A percentile compares a stretch with the other conserved stretches of the same genome.
Conservation (phyloP, 2,113 vertebrate species). For the Myanophis thanlyinensis region DNA sequence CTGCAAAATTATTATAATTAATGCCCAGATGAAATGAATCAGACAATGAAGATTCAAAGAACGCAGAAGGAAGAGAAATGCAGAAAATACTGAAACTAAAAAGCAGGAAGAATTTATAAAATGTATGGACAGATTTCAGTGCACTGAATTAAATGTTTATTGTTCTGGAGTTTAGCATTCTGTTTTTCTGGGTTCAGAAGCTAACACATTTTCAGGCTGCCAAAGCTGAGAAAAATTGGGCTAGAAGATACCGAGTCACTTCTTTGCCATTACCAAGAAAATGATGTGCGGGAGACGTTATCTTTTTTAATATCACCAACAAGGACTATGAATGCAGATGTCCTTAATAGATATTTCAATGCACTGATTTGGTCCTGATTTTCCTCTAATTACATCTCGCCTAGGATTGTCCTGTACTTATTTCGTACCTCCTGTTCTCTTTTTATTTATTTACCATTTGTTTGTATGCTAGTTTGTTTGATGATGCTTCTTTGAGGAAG, state of each 20-base stretch:
- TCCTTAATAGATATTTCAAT: neutral
- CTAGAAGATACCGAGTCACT: neutral
- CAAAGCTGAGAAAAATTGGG: neutral
- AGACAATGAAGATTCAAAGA: neutral
- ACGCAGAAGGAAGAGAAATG: neutral
- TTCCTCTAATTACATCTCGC: neutral
- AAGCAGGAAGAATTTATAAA: neutral
- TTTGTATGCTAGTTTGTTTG: neutral
- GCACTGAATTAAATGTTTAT: neutral
- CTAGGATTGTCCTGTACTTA: neutral
- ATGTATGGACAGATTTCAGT: neutral
- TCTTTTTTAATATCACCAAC: neutral
- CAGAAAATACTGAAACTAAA: neutral
- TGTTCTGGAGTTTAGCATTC: neutral
- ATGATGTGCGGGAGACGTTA: neutral
- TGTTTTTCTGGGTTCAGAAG: neutral
- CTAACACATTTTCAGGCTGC: neutral
- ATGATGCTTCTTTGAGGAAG: neutral
- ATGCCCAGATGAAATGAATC: neutral
- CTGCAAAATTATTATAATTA: neutral
- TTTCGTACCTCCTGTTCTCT: neutral
- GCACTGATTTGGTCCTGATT: neutral
- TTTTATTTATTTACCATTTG: neutral
- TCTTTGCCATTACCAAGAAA: neutral
- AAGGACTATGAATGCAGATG: neutral